phyloP scores from a whole-genome alignment of 1,140 invertebrate genomes.

The Heliconius eleuchia region DNA sequence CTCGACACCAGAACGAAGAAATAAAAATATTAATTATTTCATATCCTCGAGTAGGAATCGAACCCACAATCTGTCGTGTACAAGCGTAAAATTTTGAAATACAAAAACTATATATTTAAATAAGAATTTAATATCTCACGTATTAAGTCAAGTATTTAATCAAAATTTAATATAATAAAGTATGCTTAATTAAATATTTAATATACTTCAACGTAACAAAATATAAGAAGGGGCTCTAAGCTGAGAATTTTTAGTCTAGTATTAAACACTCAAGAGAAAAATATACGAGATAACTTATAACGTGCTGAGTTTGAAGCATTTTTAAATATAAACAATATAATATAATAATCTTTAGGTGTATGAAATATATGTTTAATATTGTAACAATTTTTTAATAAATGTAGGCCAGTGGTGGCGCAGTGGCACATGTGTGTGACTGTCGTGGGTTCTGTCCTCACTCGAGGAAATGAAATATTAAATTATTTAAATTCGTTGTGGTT shows the following conservation, averaged over 20 bases:
- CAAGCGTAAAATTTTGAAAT: too few species aligned
- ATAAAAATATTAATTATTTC: too few species aligned
- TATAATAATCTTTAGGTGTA: neutral
- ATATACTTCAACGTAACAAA: slow-evolving; percentile 26
- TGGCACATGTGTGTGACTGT: too few species aligned
- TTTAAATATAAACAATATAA: neutral
- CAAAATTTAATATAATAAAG: neutral
- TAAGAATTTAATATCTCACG: too few species aligned
- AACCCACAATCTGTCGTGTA: too few species aligned
- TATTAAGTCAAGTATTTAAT: neutral
- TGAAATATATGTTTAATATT: neutral
- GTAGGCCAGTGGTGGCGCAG: neutral
- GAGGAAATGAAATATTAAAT: too few species aligned
- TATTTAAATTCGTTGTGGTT: too few species aligned
- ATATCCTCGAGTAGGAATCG: too few species aligned
- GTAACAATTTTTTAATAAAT: neutral
- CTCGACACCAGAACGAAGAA: too few species aligned
- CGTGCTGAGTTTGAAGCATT: neutral
- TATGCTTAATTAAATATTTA: slow-evolving; percentile 18
- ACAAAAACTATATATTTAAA: too few species aligned
- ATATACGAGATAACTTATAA: slow-evolving; percentile 12
- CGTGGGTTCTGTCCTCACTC: too few species aligned
- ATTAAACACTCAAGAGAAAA: slow-evolving; percentile 22
- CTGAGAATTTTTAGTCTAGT: slow-evolving; percentile 20
- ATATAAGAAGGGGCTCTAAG: slow-evolving; percentile 18